Base-by-base conservation (phyloP, 2,797 vertebrate species). In the Gobio occitaniae region DNA sequence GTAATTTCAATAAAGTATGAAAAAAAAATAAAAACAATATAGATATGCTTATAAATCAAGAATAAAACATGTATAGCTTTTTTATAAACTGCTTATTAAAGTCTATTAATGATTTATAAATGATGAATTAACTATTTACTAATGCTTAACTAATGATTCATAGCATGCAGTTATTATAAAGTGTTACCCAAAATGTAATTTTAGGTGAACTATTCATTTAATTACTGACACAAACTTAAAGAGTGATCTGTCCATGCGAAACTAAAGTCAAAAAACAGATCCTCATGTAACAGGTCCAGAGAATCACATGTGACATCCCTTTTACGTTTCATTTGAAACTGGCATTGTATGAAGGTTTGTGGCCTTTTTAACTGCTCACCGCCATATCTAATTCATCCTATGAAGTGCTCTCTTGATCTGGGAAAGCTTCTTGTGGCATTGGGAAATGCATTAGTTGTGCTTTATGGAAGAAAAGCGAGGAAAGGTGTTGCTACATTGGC, bases 271-370 rank as follows among this genome's bases (percentile, higher is more conserved):
- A 75, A 84, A 86, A 90, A 41, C 61, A 54, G 17, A n/a, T 41
- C 82, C 81, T 82, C 52, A 3, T 29, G 36, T 36, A 63, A 80
- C 65, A 13, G 78, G 19, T 50, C 63, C 48, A 80, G 80, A 16
- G 0, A 85, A 91, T 94, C 84, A 90, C 91, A 88, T 76, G 61
- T 80, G 78, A 85, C 84, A 86, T 84, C 63, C 44, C 66, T 72
- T 32, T 78, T 44, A 50, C 50, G 29, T 69, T 83, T 84, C 80
- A 87, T 87, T 76, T 80, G 47, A 78, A 89, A 77, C 75, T 71
- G 78, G 85, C 78, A 61, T 80, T 78, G 25, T 59, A 84, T 65
- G 50, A 38, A 50, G 90, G 87, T 90, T 75, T 80, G 65, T 76
- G 78, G 78, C 82, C 84, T 83, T 86, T 83, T 86, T 84, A 82